A percentile compares a stretch with the other conserved stretches of the same genome.
Evolutionary conservation across 2,113 vertebrate species (phyloP).

Genomic region (Mobula birostris): DNA sequence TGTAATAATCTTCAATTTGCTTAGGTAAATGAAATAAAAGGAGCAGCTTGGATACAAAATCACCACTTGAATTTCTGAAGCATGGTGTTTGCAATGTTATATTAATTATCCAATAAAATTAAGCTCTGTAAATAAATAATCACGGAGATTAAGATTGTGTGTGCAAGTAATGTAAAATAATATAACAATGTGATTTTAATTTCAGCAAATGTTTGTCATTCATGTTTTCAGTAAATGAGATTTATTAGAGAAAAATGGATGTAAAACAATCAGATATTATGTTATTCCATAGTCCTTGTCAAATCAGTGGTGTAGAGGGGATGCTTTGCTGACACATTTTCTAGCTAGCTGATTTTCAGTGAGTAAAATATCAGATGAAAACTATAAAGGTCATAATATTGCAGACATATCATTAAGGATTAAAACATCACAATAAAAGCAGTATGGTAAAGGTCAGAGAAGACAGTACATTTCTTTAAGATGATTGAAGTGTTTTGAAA

Average conservation of each 20-base stretch:
- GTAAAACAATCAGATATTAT: background rate
- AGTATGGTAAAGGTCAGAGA: background rate
- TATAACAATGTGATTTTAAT: background rate
- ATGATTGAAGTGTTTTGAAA: slow-evolving; percentile 23
- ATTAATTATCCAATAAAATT: background rate
- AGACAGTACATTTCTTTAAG: background rate
- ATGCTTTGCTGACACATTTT: background rate
- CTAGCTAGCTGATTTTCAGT: background rate
- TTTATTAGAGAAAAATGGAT: background rate
- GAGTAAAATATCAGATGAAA: background rate
- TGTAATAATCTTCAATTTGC: background rate
- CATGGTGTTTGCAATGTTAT: background rate
- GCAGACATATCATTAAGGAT: slow-evolving; percentile 18
- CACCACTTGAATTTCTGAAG: background rate
- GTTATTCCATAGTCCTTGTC: background rate
- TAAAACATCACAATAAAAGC: background rate
- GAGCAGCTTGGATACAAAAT: background rate
- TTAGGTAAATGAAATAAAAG: background rate
- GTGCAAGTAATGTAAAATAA: background rate
- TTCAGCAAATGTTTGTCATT: background rate
- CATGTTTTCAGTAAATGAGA: background rate
- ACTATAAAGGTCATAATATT: slow-evolving; percentile 2
- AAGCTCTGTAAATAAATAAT: background rate
- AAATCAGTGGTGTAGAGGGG: background rate
- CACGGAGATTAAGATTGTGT: background rate